phyloP scores from a whole-genome alignment of 2,797 vertebrate species.

The Loriculus beryllinus region DNA sequence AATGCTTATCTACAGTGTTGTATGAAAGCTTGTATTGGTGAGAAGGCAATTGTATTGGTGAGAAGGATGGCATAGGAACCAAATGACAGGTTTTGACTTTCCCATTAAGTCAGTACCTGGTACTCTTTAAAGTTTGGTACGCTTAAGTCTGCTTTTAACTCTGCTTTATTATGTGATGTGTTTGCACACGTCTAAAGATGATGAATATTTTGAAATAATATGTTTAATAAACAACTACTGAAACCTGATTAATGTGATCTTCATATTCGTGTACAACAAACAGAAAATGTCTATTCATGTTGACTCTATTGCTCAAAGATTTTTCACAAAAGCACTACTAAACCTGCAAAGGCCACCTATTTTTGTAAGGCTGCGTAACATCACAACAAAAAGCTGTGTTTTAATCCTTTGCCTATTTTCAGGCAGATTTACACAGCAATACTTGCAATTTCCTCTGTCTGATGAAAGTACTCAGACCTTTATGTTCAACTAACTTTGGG shows the following conservation, averaged over 20 bases:
- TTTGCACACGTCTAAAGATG: not conserved
- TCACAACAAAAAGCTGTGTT: not conserved
- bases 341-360: not conserved
- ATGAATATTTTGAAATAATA: not conserved
- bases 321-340: not conserved
- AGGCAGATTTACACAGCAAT: not conserved
- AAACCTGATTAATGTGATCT: not conserved
- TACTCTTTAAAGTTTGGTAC: not conserved
- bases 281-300: not conserved
- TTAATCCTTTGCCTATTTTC: not conserved
- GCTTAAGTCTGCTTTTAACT: not conserved
- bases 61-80: accelerated
- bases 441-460: not conserved
- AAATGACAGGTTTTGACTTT: not conserved
- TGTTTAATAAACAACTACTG: not conserved
- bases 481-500: not conserved
- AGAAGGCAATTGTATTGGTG: not conserved
- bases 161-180: not conserved
- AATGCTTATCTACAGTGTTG: accelerated
- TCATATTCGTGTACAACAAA: not conserved
- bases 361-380: not conserved
- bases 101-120: not conserved
- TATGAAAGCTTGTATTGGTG: not conserved
- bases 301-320: not conserved
- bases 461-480: not conserved